Evolutionary conservation across 2,888 invertebrate species (phyloP).

Genomic region (Agonopterix alstromeriana): DNA sequence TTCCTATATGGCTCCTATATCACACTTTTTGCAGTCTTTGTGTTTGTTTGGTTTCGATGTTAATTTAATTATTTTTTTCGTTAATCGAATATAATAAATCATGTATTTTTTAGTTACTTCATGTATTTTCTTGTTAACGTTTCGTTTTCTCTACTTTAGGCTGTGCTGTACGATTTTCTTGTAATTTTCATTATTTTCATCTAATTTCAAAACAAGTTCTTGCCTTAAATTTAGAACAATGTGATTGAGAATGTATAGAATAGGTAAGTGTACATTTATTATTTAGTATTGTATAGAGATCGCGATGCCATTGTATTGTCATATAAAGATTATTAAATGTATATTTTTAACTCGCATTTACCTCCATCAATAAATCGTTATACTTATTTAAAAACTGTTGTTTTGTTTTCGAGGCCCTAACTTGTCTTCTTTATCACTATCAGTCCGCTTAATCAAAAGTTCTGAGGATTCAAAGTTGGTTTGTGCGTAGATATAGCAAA

Average conservation of each 20-base stretch:
- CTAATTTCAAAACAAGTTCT: slow-evolving; percentile 40
- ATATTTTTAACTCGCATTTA: slow-evolving; percentile 70
- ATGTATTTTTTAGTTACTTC: too few relatives aligned
- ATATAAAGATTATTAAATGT: slow-evolving; percentile 38
- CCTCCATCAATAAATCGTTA: slow-evolving; percentile 60
- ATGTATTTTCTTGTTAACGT: not conserved
- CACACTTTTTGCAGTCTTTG: too few relatives aligned
- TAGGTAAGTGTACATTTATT: slow-evolving; percentile 61
- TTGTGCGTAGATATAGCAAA: too few relatives aligned
- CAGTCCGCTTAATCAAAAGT: too few relatives aligned
- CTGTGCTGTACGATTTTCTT: slow-evolving; percentile 8
- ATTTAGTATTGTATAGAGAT: slow-evolving; percentile 52
- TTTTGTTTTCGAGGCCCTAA: too few relatives aligned
- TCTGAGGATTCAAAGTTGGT: too few relatives aligned
- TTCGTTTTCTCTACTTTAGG: slow-evolving; percentile 5
- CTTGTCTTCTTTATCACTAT: too few relatives aligned
- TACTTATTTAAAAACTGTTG: slow-evolving; percentile 11
- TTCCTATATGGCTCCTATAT: too few relatives aligned
- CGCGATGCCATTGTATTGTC: slow-evolving; percentile 60
- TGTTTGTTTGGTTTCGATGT: too few relatives aligned
- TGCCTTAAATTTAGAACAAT: slow-evolving; percentile 43
- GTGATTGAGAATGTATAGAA: slow-evolving; percentile 34
- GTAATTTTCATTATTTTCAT: slow-evolving; percentile 7
- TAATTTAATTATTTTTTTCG: too few relatives aligned
- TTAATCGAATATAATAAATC: too few relatives aligned